Percentiles rank a stretch among this genome's conserved stretches.
Conservation (phyloP, 2,113 vertebrate species). For the Trinectes maculatus region DNA sequence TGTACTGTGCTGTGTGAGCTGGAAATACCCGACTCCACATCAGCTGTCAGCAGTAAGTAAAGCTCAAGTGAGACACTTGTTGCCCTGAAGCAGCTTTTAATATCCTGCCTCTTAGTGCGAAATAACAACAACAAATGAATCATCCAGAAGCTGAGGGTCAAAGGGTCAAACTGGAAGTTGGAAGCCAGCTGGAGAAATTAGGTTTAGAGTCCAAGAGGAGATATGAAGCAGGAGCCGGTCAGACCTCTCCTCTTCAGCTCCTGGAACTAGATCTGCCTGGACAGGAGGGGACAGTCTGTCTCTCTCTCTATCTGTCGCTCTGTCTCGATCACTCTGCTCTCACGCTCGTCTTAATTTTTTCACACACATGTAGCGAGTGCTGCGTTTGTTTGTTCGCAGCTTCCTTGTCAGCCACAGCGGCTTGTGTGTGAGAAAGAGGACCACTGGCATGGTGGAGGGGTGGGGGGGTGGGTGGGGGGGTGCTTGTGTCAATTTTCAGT, state of each 20-base stretch:
- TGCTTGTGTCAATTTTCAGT: constrained; percentile 67
- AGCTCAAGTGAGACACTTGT: neutral
- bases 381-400: constrained; percentile 20
- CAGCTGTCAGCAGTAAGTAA: neutral
- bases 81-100: neutral
- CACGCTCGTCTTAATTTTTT: neutral
- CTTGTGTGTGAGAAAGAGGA: neutral
- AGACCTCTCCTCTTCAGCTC: constrained; percentile 9
- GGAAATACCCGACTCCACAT: constrained; percentile 33
- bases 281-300: neutral
- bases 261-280: neutral
- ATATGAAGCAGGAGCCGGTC: neutral
- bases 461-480: constrained; percentile 1
- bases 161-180: neutral
- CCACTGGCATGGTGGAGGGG: neutral
- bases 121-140: neutral
- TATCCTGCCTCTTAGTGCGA: neutral
- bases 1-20: neutral
- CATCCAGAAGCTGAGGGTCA: neutral
- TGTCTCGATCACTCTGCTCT: neutral
- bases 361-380: neutral
- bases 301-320: neutral
- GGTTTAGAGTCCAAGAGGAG: neutral
- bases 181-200: neutral
- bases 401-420: constrained; percentile 17